These are phyloP conservation scores for Arizona elegans DNA, from an alignment of 2,113 vertebrate genomes.

Conservation along the genomic window DNA sequence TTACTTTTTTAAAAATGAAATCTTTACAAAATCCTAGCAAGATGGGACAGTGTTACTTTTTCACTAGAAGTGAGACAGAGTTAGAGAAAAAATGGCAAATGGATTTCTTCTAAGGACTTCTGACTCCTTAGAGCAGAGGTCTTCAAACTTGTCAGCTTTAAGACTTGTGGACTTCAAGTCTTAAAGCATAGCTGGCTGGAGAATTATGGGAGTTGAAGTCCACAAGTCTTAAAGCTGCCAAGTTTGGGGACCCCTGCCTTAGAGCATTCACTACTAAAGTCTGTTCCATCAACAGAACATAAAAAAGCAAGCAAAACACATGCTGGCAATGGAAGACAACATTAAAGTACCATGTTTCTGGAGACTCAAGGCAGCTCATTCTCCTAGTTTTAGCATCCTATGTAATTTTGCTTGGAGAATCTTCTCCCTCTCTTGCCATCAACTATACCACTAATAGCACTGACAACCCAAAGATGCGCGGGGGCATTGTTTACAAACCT, in stretches of 20 bases:
- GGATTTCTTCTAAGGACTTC: neutral
- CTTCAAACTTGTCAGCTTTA: too few relatives aligned
- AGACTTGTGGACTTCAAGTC: too few relatives aligned
- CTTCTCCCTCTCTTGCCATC: neutral
- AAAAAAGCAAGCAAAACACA: neutral
- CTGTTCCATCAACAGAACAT: neutral
- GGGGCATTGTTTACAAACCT: neutral
- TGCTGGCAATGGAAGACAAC: neutral
- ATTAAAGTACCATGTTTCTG: neutral
- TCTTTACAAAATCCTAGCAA: neutral
- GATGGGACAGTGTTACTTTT: neutral
- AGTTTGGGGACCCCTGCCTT: too few relatives aligned
- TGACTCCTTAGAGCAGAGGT: neutral
- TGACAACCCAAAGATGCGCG: neutral
- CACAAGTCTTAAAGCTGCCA: too few relatives aligned
- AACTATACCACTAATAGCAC: neutral
- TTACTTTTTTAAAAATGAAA: neutral
- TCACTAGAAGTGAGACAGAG: neutral
- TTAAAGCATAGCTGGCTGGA: too few relatives aligned
- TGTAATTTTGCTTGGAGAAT: neutral
- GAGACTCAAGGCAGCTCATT: neutral
- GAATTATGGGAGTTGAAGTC: too few relatives aligned
- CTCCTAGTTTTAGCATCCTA: neutral
- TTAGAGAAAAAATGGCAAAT: neutral
- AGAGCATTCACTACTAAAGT: neutral